Conservation (phyloP, 2,888 invertebrate species). For the Dioctria rufipes region DNA sequence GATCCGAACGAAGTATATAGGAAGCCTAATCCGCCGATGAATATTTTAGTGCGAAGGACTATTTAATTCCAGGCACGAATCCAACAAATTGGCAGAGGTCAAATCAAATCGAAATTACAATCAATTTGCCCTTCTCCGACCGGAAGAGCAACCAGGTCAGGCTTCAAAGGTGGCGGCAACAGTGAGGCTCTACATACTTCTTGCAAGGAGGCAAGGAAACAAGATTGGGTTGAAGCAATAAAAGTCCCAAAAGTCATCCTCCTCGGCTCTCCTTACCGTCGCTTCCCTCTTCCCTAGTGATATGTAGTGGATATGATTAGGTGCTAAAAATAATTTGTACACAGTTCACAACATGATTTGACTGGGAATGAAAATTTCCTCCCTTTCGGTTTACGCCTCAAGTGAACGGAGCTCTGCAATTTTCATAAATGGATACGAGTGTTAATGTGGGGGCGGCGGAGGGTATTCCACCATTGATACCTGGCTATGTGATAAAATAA, state of each 20-base stretch:
- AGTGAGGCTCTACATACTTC: background rate
- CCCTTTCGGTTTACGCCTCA: background rate
- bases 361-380: conserved; percentile 16
- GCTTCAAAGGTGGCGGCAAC: background rate
- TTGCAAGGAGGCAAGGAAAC: background rate
- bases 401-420: background rate
- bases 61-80: conserved; percentile 42
- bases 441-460: background rate
- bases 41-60: conserved; percentile 23
- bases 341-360: conserved; percentile 2
- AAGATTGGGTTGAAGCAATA: conserved; percentile 13
- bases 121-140: conserved; percentile 37
- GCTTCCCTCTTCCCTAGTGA: background rate
- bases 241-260: background rate
- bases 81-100: conserved; percentile 50
- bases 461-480: conserved; percentile 14
- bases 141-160: conserved; percentile 14
- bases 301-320: conserved; percentile 33
- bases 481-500: background rate
- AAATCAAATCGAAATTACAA: conserved; percentile 52
- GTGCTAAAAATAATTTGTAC: conserved; percentile 49
- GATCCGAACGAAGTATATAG: background rate
- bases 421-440: conserved; percentile 16
- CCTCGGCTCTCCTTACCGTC: too few species aligned
- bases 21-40: conserved; percentile 32